These are phyloP conservation scores for Aphelenchoides fujianensis DNA, from an alignment of 1,140 invertebrate genomes.

Conservation along the genomic window DNA sequence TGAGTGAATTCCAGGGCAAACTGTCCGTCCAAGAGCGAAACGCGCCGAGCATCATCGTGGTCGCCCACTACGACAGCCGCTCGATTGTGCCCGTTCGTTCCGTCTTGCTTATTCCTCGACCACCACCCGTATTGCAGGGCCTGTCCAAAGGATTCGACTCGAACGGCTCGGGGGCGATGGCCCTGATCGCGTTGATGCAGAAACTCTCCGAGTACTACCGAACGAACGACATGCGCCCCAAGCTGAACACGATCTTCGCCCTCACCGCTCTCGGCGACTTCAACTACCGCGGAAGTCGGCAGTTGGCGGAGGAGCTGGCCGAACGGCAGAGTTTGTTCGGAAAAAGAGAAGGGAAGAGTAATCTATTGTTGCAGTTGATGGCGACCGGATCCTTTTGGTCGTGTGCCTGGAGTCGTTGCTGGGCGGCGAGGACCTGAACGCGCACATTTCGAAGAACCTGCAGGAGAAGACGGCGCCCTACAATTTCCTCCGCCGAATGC, in stretches of 20 bases:
- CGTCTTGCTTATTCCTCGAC: slow-evolving; percentile 27
- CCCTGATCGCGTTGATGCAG: slow-evolving; percentile 80
- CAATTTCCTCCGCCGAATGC: slow-evolving; percentile 68
- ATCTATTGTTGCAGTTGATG: slow-evolving; percentile 19
- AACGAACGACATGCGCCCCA: slow-evolving; percentile 73
- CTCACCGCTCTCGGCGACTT: slow-evolving; percentile 86
- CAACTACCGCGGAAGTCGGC: slow-evolving; percentile 91
- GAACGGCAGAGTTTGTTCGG: slow-evolving; percentile 72
- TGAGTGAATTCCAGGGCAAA: slow-evolving; percentile 73
- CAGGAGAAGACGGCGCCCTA: slow-evolving; percentile 75
- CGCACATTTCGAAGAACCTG: slow-evolving; percentile 94
- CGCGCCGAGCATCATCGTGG: slow-evolving; percentile 66
- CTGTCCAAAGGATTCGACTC: slow-evolving; percentile 82
- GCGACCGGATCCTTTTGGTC: slow-evolving; percentile 69
- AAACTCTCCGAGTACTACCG: slow-evolving; percentile 87
- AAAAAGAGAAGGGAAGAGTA: slow-evolving; percentile 23
- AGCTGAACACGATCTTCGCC: slow-evolving; percentile 82
- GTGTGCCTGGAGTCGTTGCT: slow-evolving; percentile 82
- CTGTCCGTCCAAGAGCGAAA: slow-evolving; percentile 72
- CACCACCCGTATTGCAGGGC: slow-evolving; percentile 68
- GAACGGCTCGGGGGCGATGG: slow-evolving; percentile 85
- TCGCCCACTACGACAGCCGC: slow-evolving; percentile 87
- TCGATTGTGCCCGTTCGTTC: slow-evolving; percentile 79
- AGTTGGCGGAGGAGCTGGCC: slow-evolving; percentile 88
- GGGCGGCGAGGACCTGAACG: slow-evolving; percentile 70